Evolutionary conservation across 2,797 vertebrate species (phyloP).

Genomic region (Acipenser transmontanus): DNA sequence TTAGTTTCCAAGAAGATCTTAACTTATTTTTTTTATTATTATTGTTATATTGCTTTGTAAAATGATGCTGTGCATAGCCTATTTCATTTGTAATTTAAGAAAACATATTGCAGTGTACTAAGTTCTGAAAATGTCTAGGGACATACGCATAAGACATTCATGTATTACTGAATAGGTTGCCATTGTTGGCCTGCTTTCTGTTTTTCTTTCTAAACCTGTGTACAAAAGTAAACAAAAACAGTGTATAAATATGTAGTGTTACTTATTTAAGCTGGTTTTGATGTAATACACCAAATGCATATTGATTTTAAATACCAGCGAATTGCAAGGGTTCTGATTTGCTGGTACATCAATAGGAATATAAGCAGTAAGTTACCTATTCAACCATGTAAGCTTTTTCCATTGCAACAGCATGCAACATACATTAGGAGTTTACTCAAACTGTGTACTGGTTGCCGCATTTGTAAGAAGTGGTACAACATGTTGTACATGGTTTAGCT

Average conservation of each 20-base stretch:
- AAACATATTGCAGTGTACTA: too few species aligned
- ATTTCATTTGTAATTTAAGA: too few species aligned
- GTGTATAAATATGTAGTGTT: slow-evolving; percentile 21
- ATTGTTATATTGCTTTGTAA: too few species aligned
- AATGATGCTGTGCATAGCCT: too few species aligned
- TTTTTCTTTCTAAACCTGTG: slow-evolving; percentile 7
- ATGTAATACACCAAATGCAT: neutral
- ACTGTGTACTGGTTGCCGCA: slow-evolving; percentile 10
- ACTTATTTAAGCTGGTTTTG: slow-evolving; percentile 9
- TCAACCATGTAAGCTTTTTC: slow-evolving; percentile 1
- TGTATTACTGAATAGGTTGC: too few species aligned
- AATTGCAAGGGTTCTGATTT: neutral
- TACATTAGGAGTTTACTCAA: slow-evolving; percentile 9
- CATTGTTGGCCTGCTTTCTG: neutral
- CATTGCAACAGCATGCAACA: slow-evolving; percentile 14
- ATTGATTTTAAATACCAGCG: neutral
- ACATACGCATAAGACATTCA: too few species aligned
- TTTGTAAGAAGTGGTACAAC: slow-evolving; percentile 26
- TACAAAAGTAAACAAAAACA: slow-evolving; percentile 14
- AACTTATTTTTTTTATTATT: too few species aligned
- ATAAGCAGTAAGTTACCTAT: neutral
- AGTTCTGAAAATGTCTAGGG: too few species aligned
- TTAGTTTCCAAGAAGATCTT: too few species aligned
- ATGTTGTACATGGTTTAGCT: slow-evolving; percentile 35
- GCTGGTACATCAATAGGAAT: neutral